Conservation (phyloP, 2,888 invertebrate genomes). For the Amblyjoppa proteus region DNA sequence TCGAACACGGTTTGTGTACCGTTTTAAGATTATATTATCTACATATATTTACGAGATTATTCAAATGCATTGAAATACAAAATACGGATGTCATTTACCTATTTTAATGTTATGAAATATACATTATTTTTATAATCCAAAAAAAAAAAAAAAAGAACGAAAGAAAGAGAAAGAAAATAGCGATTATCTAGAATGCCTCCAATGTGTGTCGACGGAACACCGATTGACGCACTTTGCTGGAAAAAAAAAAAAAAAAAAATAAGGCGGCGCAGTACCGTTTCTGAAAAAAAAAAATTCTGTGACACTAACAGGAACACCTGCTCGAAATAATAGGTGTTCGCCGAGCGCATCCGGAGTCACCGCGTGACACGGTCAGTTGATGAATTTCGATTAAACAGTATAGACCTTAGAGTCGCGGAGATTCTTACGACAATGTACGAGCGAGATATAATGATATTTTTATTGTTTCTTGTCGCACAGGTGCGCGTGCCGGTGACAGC, state of each 20-base stretch:
- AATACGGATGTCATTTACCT: constrained; percentile 59
- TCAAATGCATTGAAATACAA: constrained; percentile 65
- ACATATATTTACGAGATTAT: constrained; percentile 55
- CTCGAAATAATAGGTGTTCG: constrained; percentile 80
- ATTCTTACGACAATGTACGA: constrained; percentile 45
- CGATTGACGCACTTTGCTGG: not conserved
- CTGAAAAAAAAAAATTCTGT: constrained; percentile 36
- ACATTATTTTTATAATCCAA: constrained; percentile 63
- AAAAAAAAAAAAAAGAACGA: constrained; percentile 7
- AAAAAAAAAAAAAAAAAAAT: constrained; percentile 44
- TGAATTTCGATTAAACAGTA: constrained; percentile 49
- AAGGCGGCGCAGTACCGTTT: constrained; percentile 56
- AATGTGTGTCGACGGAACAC: constrained; percentile 24
- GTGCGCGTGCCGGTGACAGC: constrained; percentile 52
- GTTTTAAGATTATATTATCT: constrained; percentile 33
- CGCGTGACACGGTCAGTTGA: constrained; percentile 68
- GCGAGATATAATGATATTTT: constrained; percentile 37
- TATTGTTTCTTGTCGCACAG: constrained; percentile 57
- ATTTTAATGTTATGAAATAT: constrained; percentile 61
- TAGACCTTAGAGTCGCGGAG: constrained; percentile 21
- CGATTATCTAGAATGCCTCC: not conserved
- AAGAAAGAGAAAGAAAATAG: not conserved
- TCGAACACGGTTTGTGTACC: constrained; percentile 52
- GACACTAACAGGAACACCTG: constrained; percentile 73
- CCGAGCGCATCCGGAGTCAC: constrained; percentile 69